phyloP scores from a whole-genome alignment of 2,797 vertebrate genomes.

The Gadopsis marmoratus region DNA sequence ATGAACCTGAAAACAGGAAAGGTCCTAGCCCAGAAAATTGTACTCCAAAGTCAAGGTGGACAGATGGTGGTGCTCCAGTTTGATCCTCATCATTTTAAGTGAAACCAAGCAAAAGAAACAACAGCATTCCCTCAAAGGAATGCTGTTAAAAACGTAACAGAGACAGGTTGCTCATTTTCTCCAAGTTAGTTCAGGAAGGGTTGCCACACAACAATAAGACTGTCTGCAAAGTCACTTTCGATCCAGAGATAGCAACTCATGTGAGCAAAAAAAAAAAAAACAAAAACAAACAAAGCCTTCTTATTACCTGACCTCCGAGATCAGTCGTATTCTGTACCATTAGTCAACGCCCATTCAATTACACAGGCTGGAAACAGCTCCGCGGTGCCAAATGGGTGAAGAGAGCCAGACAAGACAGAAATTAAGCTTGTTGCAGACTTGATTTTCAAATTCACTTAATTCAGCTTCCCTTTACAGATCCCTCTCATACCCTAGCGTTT shows the following conservation, averaged over 20 bases:
- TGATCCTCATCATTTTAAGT: conserved; percentile 72
- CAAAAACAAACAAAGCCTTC: conserved; percentile 68
- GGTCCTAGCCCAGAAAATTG: conserved; percentile 68
- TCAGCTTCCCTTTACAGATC: conserved; percentile 72
- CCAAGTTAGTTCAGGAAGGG: conserved; percentile 40
- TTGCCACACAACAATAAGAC: conserved; percentile 49
- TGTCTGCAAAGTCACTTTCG: conserved; percentile 65
- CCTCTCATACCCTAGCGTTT: conserved; percentile 58
- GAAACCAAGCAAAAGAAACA: conserved; percentile 80
- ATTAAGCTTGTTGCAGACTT: conserved; percentile 80
- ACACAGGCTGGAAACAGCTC: conserved; percentile 73
- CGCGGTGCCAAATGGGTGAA: conserved; percentile 64
- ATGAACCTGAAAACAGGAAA: conserved; percentile 76
- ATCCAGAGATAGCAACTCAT: conserved; percentile 61
- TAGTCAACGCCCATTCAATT: conserved; percentile 76
- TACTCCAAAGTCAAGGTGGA: conserved; percentile 78
- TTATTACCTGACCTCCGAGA: conserved; percentile 74
- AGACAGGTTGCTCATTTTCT: conserved; percentile 60
- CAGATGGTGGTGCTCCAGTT: conserved; percentile 77
- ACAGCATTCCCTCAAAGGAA: conserved; percentile 72
- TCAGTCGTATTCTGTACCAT: conserved; percentile 61
- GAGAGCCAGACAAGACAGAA: conserved; percentile 78
- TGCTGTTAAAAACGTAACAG: conserved; percentile 41
- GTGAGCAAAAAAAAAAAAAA: conserved; percentile 39
- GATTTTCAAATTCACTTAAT: conserved; percentile 85